Base-by-base conservation (phyloP, 2,113 vertebrate genomes). In the Orthonyx spaldingii region DNA sequence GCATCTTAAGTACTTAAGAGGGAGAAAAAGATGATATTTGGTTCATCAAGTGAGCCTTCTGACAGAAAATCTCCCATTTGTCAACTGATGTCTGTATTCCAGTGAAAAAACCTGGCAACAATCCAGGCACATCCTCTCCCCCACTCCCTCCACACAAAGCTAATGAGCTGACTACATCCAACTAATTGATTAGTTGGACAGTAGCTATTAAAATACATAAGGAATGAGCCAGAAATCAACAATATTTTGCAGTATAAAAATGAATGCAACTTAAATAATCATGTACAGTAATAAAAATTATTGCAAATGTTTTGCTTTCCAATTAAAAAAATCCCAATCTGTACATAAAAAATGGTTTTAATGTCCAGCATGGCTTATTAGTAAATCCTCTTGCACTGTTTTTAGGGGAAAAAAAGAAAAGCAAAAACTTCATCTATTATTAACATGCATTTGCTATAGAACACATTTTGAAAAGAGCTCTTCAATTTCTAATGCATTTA, bases 1-100 rank as follows among this genome's bases (percentile, higher is more conserved):
- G 93, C 78, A 65, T 24, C 85, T 52, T 50, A 59, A 77, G 50
- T 39, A 95, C 76, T 91, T 81, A 69, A 86, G 91, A 68, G 70
- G 53, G 68, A 74, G 39, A 33, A 88, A 89, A 87, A 35, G 89
- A 91, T 61, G 76, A 49, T 87, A 90, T 82, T 68, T 93, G 24
- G 65, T 90, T 70, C 65, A 91, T 44, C 69, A 86, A 91, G 76
- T 56, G 72, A 89, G 85, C 16, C 74, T 96, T 89, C 78, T 93
- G 87, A 93, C 65, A 85, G 81, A 68, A 93, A 74, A 90, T 32
- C 72, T 86, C 88, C 55, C 3, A 2, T 80, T 90, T 93, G 89
- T 83, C 89, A 93, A 74, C 76, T 91, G 70, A 78, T 87, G 59
- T 69, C 53, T 86, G 1, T 49, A 85, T 44, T 61, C 11, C 78